A percentile compares a stretch with the other conserved stretches of the same genome.
Conservation (phyloP, 2,888 invertebrate genomes). For the Chalcis sispes region DNA sequence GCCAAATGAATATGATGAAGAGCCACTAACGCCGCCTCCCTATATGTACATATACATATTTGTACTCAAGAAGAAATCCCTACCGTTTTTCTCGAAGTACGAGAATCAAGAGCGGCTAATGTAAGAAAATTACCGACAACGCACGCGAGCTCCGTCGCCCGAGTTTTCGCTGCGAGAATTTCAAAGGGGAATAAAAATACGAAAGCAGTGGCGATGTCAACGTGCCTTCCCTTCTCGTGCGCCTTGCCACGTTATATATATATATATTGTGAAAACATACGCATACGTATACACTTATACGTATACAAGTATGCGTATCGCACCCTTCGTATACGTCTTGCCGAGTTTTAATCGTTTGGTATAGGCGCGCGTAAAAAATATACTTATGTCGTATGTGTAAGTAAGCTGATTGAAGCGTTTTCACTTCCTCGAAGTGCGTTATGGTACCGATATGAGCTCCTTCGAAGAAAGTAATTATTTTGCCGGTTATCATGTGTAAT, state of each 20-base stretch:
- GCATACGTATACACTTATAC: no score
- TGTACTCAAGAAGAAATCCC: neutral
- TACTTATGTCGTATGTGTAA: no score
- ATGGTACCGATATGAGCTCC: no score
- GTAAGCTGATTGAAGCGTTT: no score
- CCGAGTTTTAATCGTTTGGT: constrained; percentile 22
- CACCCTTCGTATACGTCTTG: constrained; percentile 1
- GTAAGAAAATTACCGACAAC: constrained; percentile 37
- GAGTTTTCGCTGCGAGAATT: no score
- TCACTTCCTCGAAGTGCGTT: no score
- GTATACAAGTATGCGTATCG: neutral
- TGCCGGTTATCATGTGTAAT: no score
- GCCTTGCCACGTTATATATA: no score
- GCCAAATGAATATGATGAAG: constrained; percentile 50
- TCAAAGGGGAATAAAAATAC: neutral
- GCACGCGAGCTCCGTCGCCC: constrained; percentile 32
- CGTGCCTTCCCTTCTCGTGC: neutral
- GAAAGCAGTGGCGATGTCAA: constrained; percentile 3
- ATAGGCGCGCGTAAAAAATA: no score
- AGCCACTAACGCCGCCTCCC: no score
- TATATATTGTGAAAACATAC: no score
- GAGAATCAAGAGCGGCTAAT: constrained; percentile 40
- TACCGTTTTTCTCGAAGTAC: constrained; percentile 35
- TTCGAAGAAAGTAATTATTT: no score
- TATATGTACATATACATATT: neutral